Conservation (phyloP, 1,140 invertebrate genomes). For the Bombus balteatus region DNA sequence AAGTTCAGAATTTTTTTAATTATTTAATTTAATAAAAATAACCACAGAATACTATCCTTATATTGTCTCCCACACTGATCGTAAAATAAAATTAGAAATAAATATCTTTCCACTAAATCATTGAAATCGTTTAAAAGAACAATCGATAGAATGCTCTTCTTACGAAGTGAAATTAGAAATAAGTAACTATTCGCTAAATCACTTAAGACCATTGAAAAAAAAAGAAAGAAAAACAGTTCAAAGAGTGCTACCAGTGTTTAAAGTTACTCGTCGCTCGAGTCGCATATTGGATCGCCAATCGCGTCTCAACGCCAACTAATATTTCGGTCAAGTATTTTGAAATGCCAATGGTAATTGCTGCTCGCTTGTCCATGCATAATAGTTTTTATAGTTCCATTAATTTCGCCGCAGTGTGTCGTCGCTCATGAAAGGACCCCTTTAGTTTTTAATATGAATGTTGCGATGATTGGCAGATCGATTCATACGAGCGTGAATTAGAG, state of each 20-base stretch:
- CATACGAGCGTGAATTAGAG: conserved; percentile 4
- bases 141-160: too few species aligned
- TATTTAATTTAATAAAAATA: too few species aligned
- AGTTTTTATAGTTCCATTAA: neutral
- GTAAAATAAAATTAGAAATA: neutral
- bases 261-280: neutral
- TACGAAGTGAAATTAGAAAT: too few species aligned
- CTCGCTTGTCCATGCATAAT: neutral
- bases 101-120: neutral
- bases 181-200: too few species aligned
- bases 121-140: too few species aligned
- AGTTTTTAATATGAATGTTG: neutral
- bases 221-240: neutral
- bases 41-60: too few species aligned
- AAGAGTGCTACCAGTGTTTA: neutral
- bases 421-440: neutral
- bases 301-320: neutral
- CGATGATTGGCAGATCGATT: conserved; percentile 27
- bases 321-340: neutral
- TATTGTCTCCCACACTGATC: too few species aligned
- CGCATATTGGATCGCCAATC: neutral
- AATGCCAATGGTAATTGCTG: conserved; percentile 2
- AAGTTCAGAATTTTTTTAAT: too few species aligned
- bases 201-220: neutral
- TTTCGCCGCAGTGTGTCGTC: neutral